phyloP scores from a whole-genome alignment of 2,888 invertebrate species.

The Venusia cambrica region DNA sequence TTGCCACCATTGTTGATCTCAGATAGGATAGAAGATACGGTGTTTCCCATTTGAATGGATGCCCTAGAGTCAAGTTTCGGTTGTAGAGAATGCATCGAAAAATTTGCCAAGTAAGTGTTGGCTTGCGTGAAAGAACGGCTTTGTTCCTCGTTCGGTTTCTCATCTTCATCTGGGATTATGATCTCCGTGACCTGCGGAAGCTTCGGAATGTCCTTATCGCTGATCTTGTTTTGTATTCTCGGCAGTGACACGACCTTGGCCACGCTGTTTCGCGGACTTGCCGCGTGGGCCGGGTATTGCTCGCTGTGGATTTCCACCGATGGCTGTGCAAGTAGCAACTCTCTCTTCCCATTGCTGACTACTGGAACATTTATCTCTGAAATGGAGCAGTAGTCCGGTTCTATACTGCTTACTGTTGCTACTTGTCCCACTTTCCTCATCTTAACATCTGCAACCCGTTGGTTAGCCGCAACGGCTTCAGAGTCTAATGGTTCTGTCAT shows the following conservation, averaged over 20 bases:
- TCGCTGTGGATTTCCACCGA: conserved; percentile 77
- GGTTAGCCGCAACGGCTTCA: conserved; percentile 81
- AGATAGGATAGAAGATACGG: conserved; percentile 81
- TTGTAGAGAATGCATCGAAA: conserved; percentile 66
- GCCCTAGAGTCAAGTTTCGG: conserved; percentile 73
- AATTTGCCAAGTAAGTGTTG: conserved; percentile 66
- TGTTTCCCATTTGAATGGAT: conserved; percentile 82
- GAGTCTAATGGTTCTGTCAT: conserved; percentile 73
- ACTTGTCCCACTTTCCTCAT: conserved; percentile 75
- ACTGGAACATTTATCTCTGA: conserved; percentile 86
- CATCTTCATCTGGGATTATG: conserved; percentile 84
- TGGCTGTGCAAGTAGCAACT: conserved; percentile 77
- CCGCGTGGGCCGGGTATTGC: conserved; percentile 65
- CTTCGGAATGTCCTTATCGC: conserved; percentile 85
- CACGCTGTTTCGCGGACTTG: conserved; percentile 65
- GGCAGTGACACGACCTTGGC: conserved; percentile 70
- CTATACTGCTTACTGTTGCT: conserved; percentile 72
- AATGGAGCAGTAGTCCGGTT: conserved; percentile 89
- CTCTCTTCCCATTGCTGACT: conserved; percentile 78
- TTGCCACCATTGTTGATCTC: conserved; percentile 80
- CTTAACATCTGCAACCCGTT: conserved; percentile 81
- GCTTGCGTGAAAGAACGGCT: conserved; percentile 56
- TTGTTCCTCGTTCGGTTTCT: conserved; percentile 65
- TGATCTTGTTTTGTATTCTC: conserved; percentile 70
- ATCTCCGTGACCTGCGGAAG: conserved; percentile 88